Percentiles rank a stretch among this genome's conserved stretches.
Conservation (phyloP, 2,113 vertebrate genomes). For the Pelobates fuscus region DNA sequence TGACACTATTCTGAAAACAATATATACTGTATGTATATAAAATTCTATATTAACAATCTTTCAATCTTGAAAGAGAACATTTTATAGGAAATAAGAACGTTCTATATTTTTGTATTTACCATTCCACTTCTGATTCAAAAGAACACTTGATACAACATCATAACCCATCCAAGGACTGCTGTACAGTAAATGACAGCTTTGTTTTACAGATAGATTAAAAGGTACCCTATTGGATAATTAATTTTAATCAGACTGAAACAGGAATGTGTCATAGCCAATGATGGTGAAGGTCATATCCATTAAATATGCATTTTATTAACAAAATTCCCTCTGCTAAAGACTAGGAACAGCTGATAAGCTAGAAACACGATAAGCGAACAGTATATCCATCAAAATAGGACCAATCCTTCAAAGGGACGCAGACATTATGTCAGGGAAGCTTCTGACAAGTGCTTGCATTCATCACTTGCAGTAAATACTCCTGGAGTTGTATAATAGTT, state of each 20-base stretch:
- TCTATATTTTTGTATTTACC: too few relatives aligned
- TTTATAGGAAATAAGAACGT: too few relatives aligned
- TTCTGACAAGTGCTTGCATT: background rate
- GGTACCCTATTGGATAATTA: constrained; percentile 40
- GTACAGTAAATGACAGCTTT: constrained; percentile 26
- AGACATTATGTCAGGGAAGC: background rate
- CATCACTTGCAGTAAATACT: too few relatives aligned
- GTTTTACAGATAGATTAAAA: constrained; percentile 22
- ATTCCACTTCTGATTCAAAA: too few relatives aligned
- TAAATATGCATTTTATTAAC: constrained; percentile 33
- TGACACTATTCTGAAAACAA: too few relatives aligned
- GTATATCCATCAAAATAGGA: background rate
- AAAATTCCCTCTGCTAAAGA: constrained; percentile 17
- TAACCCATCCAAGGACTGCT: too few relatives aligned
- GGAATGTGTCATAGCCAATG: constrained; percentile 14
- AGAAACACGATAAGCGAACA: constrained; percentile 21
- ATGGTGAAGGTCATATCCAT: constrained; percentile 37
- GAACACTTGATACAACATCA: too few relatives aligned
- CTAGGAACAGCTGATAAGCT: background rate
- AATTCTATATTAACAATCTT: too few relatives aligned
- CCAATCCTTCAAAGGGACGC: constrained; percentile 19
- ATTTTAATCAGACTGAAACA: constrained; percentile 22
- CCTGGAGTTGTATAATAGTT: too few relatives aligned
- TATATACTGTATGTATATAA: too few relatives aligned
- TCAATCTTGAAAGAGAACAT: too few relatives aligned